A percentile compares a stretch with the other conserved stretches of the same genome.
These are phyloP conservation scores for Torymus auratus DNA, from an alignment of 2,888 invertebrate species.

Conservation along the genomic window DNA sequence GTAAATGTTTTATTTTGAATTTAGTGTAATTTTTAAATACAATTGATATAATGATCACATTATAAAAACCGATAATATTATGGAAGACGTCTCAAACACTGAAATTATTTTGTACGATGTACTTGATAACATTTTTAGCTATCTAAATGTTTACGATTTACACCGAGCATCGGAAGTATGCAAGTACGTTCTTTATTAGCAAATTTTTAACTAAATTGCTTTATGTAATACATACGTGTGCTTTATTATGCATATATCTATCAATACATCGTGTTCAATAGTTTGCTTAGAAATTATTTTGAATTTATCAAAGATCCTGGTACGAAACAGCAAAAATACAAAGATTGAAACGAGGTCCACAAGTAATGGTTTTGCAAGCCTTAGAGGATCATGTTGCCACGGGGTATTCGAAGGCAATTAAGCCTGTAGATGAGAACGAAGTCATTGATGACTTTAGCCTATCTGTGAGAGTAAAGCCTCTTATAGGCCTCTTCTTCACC, in stretches of 20 bases:
- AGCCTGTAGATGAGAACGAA: conserved; percentile 19
- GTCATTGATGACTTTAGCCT: conserved; percentile 32
- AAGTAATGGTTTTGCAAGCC: conserved; percentile 52
- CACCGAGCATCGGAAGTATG: conserved; percentile 44
- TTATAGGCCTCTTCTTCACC: conserved; percentile 49
- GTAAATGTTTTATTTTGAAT: no score
- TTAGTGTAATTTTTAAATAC: no score
- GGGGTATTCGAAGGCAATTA: conserved; percentile 8
- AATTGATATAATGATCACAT: no score
- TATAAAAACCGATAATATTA: no score
- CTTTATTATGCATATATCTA: neutral
- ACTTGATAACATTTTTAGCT: conserved; percentile 42
- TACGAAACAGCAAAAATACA: conserved; percentile 39
- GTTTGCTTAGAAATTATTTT: neutral
- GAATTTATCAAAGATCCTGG: conserved; percentile 49
- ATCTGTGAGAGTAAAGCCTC: conserved; percentile 41
- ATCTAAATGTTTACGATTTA: conserved; percentile 49
- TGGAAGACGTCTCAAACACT: no score
- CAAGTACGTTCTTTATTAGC: conserved; percentile 44
- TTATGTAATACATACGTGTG: neutral
- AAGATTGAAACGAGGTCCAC: conserved; percentile 53
- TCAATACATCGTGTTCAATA: neutral
- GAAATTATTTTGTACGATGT: conserved; percentile 50
- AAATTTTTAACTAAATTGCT: neutral
- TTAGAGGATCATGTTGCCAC: conserved; percentile 43